phyloP scores from a whole-genome alignment of 2,888 invertebrate species.

The Zygogramma bicolorata region DNA sequence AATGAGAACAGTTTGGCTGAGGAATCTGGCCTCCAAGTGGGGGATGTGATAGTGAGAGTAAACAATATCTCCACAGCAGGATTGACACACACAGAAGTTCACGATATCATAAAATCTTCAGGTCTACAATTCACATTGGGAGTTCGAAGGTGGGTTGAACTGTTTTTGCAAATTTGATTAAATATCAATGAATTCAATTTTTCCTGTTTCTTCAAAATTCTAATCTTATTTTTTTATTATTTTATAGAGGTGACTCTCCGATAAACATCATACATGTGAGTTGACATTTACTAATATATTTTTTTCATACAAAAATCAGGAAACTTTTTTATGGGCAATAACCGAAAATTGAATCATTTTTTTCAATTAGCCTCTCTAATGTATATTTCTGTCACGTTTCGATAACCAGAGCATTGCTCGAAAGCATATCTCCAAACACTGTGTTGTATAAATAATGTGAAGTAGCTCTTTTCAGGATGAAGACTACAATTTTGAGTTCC shows the following conservation, averaged over 20 bases:
- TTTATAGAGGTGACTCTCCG: background rate
- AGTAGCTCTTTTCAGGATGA: constrained; percentile 46
- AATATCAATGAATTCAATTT: no score
- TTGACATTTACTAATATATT: background rate
- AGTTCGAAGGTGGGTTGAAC: constrained; percentile 76
- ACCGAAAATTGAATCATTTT: no score
- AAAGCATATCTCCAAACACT: no score
- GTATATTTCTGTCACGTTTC: no score
- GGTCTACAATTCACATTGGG: constrained; percentile 80
- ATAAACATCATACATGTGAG: constrained; percentile 23
- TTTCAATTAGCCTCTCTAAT: no score
- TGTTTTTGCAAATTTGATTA: no score
- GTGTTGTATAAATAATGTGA: background rate
- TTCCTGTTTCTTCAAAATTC: no score
- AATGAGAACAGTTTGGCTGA: constrained; percentile 85
- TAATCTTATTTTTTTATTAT: background rate
- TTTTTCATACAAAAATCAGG: background rate
- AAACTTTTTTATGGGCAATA: background rate
- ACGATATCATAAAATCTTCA: constrained; percentile 77
- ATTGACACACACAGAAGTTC: constrained; percentile 83
- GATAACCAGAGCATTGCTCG: no score
- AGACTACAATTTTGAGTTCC: constrained; percentile 43
- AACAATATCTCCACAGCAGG: constrained; percentile 77
- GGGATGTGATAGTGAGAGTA: constrained; percentile 86
- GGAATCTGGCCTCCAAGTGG: constrained; percentile 82